Evolutionary conservation across 2,113 vertebrate genomes (phyloP).

Genomic region (Sakesphorus luctuosus): DNA sequence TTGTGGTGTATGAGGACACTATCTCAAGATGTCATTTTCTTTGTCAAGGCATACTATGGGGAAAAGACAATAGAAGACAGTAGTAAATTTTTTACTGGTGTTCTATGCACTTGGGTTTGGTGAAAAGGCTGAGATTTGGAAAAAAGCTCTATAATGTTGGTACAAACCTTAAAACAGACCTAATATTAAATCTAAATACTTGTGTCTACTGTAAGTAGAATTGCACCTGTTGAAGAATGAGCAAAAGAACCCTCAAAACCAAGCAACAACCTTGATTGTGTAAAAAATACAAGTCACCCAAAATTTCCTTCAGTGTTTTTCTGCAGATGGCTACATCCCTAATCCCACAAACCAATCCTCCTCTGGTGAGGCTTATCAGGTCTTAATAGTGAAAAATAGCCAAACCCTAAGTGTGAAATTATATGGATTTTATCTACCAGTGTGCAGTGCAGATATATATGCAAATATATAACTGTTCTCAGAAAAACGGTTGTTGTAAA

Average conservation of each 20-base stretch:
- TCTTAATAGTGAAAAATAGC: not conserved
- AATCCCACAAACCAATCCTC: not conserved
- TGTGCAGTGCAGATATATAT: not conserved
- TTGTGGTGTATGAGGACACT: not conserved
- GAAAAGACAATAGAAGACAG: not conserved
- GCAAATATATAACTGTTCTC: not conserved
- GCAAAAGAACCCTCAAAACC: not conserved
- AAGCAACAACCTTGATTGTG: not conserved
- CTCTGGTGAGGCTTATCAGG: not conserved
- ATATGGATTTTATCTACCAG: not conserved
- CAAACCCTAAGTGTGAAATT: not conserved
- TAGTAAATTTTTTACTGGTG: not conserved
- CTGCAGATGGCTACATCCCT: not conserved
- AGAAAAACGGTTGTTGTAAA: not conserved
- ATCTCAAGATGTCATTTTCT: not conserved
- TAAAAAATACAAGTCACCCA: not conserved
- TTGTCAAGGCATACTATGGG: not conserved
- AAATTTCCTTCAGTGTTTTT: not conserved
- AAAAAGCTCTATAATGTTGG: not conserved
- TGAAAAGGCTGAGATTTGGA: not conserved
- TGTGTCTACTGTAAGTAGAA: not conserved
- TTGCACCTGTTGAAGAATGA: not conserved
- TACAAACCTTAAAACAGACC: not conserved
- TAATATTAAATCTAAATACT: not conserved
- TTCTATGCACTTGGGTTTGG: not conserved